Evolutionary conservation across 2,113 vertebrate genomes (phyloP).

Genomic region (Ovibos moschatus): DNA sequence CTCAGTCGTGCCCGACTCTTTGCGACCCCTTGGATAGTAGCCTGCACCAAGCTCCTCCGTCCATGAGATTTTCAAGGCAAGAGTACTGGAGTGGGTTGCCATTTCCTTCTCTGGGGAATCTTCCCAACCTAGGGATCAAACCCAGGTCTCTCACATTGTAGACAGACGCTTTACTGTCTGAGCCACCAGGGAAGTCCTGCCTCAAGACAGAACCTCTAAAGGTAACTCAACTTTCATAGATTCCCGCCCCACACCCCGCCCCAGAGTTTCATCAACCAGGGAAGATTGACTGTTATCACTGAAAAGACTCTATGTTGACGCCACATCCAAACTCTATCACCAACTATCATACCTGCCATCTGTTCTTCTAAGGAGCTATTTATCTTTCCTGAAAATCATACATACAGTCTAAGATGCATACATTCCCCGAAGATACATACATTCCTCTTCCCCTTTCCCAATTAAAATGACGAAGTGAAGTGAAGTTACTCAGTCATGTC

Average conservation of each 20-base stretch:
- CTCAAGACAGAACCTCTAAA: not conserved
- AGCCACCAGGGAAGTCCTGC: no score
- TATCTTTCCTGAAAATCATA: not conserved
- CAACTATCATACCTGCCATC: not conserved
- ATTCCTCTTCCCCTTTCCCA: not conserved
- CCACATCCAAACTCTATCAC: not conserved
- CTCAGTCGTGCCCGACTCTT: no score
- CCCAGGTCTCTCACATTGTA: no score
- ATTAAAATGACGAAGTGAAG: not conserved
- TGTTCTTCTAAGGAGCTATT: not conserved
- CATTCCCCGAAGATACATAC: not conserved
- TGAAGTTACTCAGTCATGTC: no score
- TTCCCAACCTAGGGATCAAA: no score
- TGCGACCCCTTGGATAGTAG: no score
- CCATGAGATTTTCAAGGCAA: no score
- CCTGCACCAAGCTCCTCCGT: no score
- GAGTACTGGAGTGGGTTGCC: no score
- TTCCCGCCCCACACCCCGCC: fast-evolving
- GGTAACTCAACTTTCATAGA: not conserved
- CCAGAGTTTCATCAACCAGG: not conserved
- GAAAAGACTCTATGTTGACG: not conserved
- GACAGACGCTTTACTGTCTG: no score
- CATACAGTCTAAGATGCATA: not conserved
- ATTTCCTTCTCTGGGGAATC: no score
- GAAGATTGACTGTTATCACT: not conserved